phyloP scores from a whole-genome alignment of 2,888 invertebrate species.

The Nemurella pictetii region DNA sequence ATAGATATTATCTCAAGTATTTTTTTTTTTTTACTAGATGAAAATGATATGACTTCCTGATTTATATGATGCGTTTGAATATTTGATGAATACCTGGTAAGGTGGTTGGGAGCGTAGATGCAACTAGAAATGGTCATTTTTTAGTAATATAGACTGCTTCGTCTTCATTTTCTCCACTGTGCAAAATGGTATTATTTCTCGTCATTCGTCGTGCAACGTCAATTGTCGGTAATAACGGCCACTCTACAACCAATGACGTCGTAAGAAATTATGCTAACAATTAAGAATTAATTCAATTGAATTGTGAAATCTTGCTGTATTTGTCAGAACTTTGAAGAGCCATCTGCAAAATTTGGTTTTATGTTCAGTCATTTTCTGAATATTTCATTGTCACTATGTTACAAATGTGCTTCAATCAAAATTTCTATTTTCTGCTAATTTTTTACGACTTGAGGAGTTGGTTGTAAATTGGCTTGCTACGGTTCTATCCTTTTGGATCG shows the following conservation, averaged over 20 bases:
- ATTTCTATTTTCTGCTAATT: too few relatives aligned
- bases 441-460: too few relatives aligned
- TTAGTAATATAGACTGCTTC: background rate
- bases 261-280: too few relatives aligned
- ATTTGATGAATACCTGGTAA: conserved; percentile 25
- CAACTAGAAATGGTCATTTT: background rate
- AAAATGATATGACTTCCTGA: conserved; percentile 40
- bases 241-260: background rate
- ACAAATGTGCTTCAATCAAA: too few relatives aligned
- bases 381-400: too few relatives aligned
- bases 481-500: background rate
- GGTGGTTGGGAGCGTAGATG: conserved; percentile 21
- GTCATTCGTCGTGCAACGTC: background rate
- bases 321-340: too few relatives aligned
- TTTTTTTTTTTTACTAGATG: conserved; percentile 23
- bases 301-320: too few relatives aligned
- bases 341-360: too few relatives aligned
- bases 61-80: conserved; percentile 36
- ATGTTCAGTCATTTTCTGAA: too few relatives aligned
- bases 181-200: background rate
- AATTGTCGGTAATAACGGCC: background rate
- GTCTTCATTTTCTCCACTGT: background rate
- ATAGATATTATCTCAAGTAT: conserved; percentile 21
- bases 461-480: background rate
- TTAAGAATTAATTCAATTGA: background rate